Evolutionary conservation across 2,888 invertebrate genomes (phyloP), one percentile per base, ranked within the genome.

Genomic region (Napeogenes inachia): DNA sequence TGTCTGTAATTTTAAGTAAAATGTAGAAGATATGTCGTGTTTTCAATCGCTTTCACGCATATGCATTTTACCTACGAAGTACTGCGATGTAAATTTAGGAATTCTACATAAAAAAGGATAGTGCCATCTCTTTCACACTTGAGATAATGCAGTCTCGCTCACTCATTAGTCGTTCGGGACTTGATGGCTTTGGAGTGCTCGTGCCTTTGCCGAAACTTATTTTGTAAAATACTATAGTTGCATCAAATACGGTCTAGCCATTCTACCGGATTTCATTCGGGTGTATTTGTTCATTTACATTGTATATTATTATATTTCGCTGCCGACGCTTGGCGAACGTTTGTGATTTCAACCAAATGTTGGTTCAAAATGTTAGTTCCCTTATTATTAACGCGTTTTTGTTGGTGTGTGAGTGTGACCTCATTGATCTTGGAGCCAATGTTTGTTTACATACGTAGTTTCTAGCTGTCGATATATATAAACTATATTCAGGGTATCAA

Each of bases 261-360:
- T 6, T n/a, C 30, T 8, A 4, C 30, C 30, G 57, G 45, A 33
- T 45, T 32, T 13, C 32, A 6, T 57, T 4, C 45, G 13, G 3
- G 45, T 33, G 5, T 59, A 45, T 54, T 13, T 57, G 63, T 60
- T 57, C 56, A 60, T 63, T 57, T 60, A 42, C 56, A 50, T 30
- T 60, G 61, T 61, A 60, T 64, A 60, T 58, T 60, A 38, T 45
- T 46, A 35, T 68, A 56, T 65, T 63, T 56, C 47, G 54, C 59
- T 46, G 59, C 46, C 58, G 45, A 42, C 61, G 67, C 65, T 65
- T 56, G 63, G 65, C 65, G 35, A 35, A 54, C 56, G 60, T 58
- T 54, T 65, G 70, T 68, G 69, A 62, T 70, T 60, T 54, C 45
- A 64, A 70, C 68, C 66, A 63, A 67, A 69, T 61, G 64, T 69